phyloP scores from a whole-genome alignment of 2,797 vertebrate genomes.

The Molothrus ater region DNA sequence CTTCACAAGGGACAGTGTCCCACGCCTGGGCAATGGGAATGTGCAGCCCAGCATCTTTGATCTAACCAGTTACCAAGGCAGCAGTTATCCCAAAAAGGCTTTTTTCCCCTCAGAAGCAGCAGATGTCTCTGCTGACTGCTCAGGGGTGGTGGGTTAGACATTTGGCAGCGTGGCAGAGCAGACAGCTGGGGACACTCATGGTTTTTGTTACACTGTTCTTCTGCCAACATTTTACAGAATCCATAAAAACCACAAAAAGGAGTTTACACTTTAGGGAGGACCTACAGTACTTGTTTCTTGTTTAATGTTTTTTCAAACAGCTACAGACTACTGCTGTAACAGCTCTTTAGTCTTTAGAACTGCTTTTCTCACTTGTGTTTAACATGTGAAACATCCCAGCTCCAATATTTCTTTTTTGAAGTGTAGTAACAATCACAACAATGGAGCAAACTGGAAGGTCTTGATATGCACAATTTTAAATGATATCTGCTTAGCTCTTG shows the following conservation, averaged over 20 bases:
- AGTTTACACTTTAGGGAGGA: neutral
- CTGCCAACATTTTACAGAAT: neutral
- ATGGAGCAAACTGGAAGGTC: neutral
- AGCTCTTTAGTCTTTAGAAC: neutral
- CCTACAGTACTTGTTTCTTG: neutral
- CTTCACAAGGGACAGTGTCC: neutral
- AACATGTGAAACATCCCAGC: neutral
- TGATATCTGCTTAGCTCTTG: neutral
- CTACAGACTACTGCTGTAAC: neutral
- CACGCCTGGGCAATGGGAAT: accelerated
- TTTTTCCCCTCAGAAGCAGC: neutral
- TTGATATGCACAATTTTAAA: neutral
- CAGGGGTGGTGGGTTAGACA: neutral
- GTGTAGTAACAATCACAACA: neutral
- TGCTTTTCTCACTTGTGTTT: neutral
- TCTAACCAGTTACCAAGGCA: neutral
- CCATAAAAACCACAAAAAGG: neutral
- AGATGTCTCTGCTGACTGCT: neutral
- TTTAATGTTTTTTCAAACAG: neutral
- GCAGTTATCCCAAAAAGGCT: neutral
- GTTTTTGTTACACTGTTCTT: neutral
- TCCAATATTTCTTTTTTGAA: neutral
- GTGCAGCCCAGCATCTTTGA: neutral
- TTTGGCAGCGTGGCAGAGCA: neutral
- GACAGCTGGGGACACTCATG: neutral